phyloP scores from a whole-genome alignment of 2,113 vertebrate genomes.

The Tursiops truncatus region DNA sequence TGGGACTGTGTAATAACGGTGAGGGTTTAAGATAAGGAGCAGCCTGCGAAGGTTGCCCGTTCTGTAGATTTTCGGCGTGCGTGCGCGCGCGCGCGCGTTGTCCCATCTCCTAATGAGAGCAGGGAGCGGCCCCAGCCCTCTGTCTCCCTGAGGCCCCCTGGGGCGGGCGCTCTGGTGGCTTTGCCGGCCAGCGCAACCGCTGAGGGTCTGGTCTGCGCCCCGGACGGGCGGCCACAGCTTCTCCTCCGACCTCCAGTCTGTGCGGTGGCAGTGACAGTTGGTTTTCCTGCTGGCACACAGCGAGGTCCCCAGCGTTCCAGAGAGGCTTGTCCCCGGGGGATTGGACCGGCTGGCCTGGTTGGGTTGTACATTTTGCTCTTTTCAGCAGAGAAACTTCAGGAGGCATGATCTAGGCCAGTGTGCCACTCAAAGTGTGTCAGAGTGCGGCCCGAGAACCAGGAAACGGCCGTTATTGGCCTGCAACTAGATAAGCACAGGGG shows the following conservation, averaged over 20 bases:
- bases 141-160: not conserved
- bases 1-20: not conserved
- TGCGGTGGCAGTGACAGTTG: accelerated
- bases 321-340: not conserved
- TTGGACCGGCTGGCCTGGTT: not conserved
- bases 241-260: not conserved
- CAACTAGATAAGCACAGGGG: not conserved
- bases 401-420: not conserved
- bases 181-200: not conserved
- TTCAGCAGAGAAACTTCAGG: constrained; percentile 11
- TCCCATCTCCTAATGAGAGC: not conserved
- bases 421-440: not conserved
- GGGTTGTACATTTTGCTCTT: not conserved
- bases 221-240: not conserved
- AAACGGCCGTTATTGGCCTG: not conserved
- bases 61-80: not conserved
- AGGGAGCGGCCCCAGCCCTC: not conserved
- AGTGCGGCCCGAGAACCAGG: not conserved
- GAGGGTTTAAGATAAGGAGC: not conserved
- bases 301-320: not conserved
- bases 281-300: not conserved
- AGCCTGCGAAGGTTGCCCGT: not conserved
- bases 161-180: not conserved
- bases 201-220: not conserved
- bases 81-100: not conserved